Percentiles rank a stretch among this genome's conserved stretches.
These are phyloP conservation scores for Melikaiella ostensackeni DNA, from an alignment of 2,888 invertebrate genomes.

Conservation along the genomic window DNA sequence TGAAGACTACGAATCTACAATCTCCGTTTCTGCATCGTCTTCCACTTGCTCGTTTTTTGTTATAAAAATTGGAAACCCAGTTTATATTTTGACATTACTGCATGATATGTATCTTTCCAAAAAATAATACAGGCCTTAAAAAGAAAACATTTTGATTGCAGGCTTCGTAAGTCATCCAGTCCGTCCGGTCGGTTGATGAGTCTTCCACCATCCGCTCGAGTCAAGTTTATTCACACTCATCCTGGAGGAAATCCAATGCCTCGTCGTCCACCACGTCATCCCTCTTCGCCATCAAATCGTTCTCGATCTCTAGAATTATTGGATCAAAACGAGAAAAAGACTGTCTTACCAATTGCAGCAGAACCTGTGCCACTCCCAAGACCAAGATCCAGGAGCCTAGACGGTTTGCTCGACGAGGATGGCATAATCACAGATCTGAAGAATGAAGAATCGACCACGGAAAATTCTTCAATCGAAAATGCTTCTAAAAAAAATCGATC, in stretches of 20 bases:
- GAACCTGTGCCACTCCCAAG: conserved; percentile 69
- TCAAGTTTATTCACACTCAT: conserved; percentile 67
- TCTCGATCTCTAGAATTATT: conserved; percentile 63
- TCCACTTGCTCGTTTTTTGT: no score
- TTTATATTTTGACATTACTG: background rate
- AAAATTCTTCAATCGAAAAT: conserved; percentile 3
- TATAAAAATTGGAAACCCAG: no score
- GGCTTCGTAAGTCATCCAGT: conserved; percentile 84
- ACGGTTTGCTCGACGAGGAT: conserved; percentile 80
- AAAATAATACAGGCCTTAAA: conserved; percentile 56
- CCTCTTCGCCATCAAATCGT: conserved; percentile 72
- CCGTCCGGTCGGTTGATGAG: conserved; percentile 82
- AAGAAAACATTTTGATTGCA: conserved; percentile 69
- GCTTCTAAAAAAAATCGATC: conserved; percentile 17
- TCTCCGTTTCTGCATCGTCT: no score
- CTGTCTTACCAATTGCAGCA: conserved; percentile 52
- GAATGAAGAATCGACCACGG: conserved; percentile 47
- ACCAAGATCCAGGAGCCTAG: conserved; percentile 82
- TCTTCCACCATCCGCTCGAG: conserved; percentile 73
- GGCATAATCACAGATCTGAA: conserved; percentile 51
- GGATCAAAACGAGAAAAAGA: conserved; percentile 61
- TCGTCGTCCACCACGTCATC: conserved; percentile 54
- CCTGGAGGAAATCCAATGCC: conserved; percentile 71
- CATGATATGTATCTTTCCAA: conserved; percentile 27
- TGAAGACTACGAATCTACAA: no score